Conservation (phyloP, 2,797 vertebrate genomes). For the Centropyge bicolor region DNA sequence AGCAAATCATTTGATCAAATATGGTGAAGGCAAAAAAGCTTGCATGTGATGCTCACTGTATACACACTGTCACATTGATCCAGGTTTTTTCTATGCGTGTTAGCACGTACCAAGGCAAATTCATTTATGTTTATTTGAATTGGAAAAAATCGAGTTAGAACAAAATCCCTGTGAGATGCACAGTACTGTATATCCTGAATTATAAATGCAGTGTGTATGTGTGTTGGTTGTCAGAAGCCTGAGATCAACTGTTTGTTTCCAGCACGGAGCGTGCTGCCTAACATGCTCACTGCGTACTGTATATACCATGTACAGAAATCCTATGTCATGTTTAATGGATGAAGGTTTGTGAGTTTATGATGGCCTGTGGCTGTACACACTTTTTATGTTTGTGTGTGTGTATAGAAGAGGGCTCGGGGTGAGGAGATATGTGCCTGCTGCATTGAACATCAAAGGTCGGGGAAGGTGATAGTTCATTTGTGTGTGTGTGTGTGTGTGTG, state of each 20-base stretch:
- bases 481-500: constrained; percentile 31
- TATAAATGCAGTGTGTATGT: constrained; percentile 47
- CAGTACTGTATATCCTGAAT: constrained; percentile 24
- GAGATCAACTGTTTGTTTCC: constrained; percentile 42
- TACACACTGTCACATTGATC: background rate
- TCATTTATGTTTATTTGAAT: background rate
- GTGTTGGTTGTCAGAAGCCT: constrained; percentile 29
- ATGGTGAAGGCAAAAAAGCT: background rate
- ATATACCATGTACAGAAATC: constrained; percentile 29
- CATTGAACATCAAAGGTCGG: constrained; percentile 71
- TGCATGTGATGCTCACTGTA: background rate
- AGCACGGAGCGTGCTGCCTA: background rate
- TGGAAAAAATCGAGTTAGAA: background rate
- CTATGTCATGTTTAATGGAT: constrained; percentile 67
- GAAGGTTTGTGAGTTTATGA: constrained; percentile 41
- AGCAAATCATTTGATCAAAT: background rate
- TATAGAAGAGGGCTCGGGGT: background rate
- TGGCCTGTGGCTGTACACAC: constrained; percentile 23
- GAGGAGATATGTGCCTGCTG: constrained; percentile 47
- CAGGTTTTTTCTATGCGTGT: background rate
- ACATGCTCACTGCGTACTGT: constrained; percentile 15
- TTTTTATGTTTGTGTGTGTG: constrained; percentile 14
- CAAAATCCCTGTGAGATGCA: constrained; percentile 13
- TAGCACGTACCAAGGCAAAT: background rate
- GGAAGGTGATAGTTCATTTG: constrained; percentile 52